Percentiles rank a stretch among this genome's conserved stretches.
phyloP scores from a whole-genome alignment of 2,113 vertebrate species.

The Oenanthe oenanthe region DNA sequence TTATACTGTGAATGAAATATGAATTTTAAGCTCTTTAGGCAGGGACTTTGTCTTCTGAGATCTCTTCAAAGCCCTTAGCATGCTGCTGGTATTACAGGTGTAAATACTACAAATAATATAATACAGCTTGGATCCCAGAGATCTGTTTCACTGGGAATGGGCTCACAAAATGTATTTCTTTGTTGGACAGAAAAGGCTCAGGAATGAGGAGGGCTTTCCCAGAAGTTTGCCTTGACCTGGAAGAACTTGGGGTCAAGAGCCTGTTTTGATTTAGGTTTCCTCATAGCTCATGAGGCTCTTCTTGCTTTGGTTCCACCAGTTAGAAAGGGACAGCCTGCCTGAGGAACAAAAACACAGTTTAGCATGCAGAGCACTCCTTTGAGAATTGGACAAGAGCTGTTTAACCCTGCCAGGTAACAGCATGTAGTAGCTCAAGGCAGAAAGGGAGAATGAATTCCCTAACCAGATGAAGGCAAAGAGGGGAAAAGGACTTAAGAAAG shows the following conservation, averaged over 20 bases:
- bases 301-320: not conserved
- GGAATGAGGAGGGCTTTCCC: not conserved
- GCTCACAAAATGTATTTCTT: not conserved
- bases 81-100: not conserved
- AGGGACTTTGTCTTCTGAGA: not conserved
- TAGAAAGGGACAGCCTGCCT: not conserved
- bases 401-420: not conserved
- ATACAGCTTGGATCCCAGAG: not conserved
- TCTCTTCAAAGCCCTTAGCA: not conserved
- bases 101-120: slow-evolving; percentile 5
- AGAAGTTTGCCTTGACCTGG: not conserved
- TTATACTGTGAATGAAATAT: slow-evolving; percentile 42
- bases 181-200: not conserved
- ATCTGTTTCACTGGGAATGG: not conserved
- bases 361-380: not conserved
- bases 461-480: not conserved
- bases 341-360: not conserved
- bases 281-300: not conserved
- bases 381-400: not conserved
- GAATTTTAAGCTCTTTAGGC: slow-evolving; percentile 30
- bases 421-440: not conserved
- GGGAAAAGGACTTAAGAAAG: not conserved
- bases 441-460: not conserved
- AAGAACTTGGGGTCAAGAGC: not conserved
- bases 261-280: not conserved